These are phyloP conservation scores for Drosophila parthenogenetica DNA, from an alignment of 2,888 invertebrate genomes.

Conservation along the genomic window DNA sequence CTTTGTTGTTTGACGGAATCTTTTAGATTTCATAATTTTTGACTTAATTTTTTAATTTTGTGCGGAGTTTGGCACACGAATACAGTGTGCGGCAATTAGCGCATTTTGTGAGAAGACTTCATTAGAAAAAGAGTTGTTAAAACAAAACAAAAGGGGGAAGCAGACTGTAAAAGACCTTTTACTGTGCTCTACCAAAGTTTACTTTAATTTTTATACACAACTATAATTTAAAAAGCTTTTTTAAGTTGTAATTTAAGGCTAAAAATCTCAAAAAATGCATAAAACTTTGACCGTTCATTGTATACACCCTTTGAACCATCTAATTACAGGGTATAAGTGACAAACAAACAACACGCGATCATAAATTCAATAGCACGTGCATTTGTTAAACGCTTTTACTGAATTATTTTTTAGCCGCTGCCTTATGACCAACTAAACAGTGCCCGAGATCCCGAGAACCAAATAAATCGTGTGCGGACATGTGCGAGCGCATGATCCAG, in stretches of 20 bases:
- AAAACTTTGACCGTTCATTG: too few species aligned
- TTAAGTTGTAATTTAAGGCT: too few species aligned
- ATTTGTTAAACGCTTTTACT: slow-evolving; percentile 25
- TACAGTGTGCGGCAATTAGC: slow-evolving; percentile 51
- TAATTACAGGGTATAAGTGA: neutral
- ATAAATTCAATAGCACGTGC: slow-evolving; percentile 60
- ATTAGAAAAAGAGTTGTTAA: slow-evolving; percentile 36
- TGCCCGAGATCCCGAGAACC: slow-evolving; percentile 42
- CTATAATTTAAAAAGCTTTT: too few species aligned
- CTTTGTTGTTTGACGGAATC: neutral
- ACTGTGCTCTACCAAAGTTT: neutral
- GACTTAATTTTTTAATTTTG: neutral
- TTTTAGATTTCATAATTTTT: neutral
- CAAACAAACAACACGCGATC: slow-evolving; percentile 61
- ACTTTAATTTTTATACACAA: too few species aligned
- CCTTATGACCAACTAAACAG: slow-evolving; percentile 27
- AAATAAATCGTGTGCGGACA: slow-evolving; percentile 33
- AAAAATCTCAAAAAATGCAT: too few species aligned
- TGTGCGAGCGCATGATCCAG: slow-evolving; percentile 38
- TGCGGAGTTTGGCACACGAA: slow-evolving; percentile 11
- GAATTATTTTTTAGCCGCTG: neutral
- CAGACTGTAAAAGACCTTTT: slow-evolving; percentile 1
- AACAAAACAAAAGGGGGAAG: slow-evolving; percentile 7
- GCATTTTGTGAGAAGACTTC: slow-evolving; percentile 29
- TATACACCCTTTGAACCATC: neutral